These are phyloP conservation scores for Diachasmimorpha longicaudata DNA, from an alignment of 1,140 invertebrate genomes.

Conservation along the genomic window DNA sequence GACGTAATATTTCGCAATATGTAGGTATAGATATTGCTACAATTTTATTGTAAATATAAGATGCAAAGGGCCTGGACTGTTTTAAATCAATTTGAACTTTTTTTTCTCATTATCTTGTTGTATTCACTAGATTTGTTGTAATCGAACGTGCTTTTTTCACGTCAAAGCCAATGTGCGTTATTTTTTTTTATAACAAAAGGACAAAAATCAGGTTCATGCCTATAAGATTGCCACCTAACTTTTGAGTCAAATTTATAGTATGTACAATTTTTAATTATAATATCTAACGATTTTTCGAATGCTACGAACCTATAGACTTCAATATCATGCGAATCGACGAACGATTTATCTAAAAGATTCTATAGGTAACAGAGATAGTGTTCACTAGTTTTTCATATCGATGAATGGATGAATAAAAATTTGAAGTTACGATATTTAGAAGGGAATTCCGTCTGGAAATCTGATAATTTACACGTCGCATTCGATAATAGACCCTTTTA, in stretches of 20 bases:
- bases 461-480: background rate
- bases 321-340: background rate
- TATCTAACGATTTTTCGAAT: background rate
- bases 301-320: background rate
- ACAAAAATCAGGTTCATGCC: background rate
- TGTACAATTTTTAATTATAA: constrained; percentile 4
- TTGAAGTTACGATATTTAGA: background rate
- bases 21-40: background rate
- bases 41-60: constrained; percentile 7
- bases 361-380: constrained; percentile 3
- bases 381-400: constrained; percentile 8
- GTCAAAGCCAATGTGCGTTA: background rate
- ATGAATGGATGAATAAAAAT: background rate
- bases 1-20: background rate
- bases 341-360: background rate
- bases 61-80: background rate
- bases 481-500: constrained; percentile 8
- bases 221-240: constrained; percentile 37
- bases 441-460: background rate
- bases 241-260: constrained; percentile 13
- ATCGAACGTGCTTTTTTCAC: background rate
- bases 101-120: background rate
- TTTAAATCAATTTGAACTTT: background rate
- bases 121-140: background rate
- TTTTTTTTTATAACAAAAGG: background rate